A percentile compares a stretch with the other conserved stretches of the same genome.
Evolutionary conservation across 2,113 vertebrate genomes (phyloP).

Genomic region (Pelecanus crispus): DNA sequence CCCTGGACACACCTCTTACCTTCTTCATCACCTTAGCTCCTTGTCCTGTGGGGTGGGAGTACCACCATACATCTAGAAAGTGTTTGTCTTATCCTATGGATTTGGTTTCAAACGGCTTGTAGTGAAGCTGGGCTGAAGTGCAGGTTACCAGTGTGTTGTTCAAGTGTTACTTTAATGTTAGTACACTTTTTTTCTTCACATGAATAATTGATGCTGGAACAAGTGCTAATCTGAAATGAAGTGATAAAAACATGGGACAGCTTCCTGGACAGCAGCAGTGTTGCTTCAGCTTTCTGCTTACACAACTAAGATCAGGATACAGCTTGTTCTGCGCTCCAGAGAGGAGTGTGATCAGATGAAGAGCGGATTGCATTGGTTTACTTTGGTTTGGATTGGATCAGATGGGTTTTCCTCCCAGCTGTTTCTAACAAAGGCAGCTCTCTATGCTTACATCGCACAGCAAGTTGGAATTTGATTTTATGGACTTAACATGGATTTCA

Average conservation of each 20-base stretch:
- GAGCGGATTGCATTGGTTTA: background rate
- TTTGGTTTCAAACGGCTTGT: rapidly evolving
- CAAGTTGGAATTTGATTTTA: slow-evolving; percentile 19
- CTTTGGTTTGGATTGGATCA: background rate
- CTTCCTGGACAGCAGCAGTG: background rate
- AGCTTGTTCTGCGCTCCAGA: background rate
- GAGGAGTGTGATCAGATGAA: background rate
- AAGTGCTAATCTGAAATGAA: background rate
- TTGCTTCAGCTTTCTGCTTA: background rate
- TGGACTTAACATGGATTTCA: background rate
- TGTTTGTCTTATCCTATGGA: background rate
- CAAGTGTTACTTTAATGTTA: background rate
- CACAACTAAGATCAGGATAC: background rate
- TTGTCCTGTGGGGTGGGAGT: background rate
- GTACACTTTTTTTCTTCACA: background rate
- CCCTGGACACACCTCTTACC: background rate
- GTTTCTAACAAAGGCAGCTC: background rate
- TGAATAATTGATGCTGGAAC: background rate
- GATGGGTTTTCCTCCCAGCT: background rate
- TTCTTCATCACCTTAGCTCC: background rate
- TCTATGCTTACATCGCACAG: rapidly evolving
- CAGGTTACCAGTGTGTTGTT: background rate
- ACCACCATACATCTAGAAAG: background rate
- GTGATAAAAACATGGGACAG: background rate
- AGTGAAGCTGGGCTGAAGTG: background rate